phyloP scores from a whole-genome alignment of 2,888 invertebrate genomes.

The Aphrophora alni region DNA sequence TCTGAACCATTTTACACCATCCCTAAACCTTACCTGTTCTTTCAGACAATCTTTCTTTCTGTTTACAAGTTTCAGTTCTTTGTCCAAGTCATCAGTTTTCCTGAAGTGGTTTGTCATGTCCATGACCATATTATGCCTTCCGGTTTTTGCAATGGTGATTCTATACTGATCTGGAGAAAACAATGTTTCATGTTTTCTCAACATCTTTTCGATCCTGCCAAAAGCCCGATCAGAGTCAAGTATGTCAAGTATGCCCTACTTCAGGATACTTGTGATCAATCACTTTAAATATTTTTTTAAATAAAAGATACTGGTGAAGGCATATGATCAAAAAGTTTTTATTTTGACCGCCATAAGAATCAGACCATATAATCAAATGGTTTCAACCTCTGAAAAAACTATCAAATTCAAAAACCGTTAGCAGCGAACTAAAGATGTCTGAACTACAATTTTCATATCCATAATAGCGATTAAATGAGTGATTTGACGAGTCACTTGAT shows the following conservation, averaged over 20 bases:
- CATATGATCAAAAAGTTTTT: slow-evolving; percentile 40
- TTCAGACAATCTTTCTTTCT: slow-evolving; percentile 46
- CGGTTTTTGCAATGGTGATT: slow-evolving; percentile 47
- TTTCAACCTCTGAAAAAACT: slow-evolving; percentile 31
- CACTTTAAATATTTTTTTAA: slow-evolving; percentile 50
- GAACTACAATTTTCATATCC: too few species aligned
- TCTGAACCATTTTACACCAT: slow-evolving; percentile 50
- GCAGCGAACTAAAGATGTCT: slow-evolving; percentile 40
- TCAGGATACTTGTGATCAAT: slow-evolving; percentile 55
- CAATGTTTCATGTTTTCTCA: slow-evolving; percentile 51
- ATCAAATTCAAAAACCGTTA: slow-evolving; percentile 32
- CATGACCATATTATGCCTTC: slow-evolving; percentile 47
- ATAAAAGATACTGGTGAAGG: slow-evolving; percentile 41
- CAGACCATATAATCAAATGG: slow-evolving; percentile 49
- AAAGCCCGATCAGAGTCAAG: slow-evolving; percentile 54
- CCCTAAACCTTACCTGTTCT: slow-evolving; percentile 49
- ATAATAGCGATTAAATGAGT: too few species aligned
- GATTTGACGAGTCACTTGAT: too few species aligned
- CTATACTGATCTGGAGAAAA: slow-evolving; percentile 51
- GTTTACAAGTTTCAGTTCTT: slow-evolving; percentile 42
- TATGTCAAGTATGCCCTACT: slow-evolving; percentile 54
- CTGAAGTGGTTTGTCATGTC: slow-evolving; percentile 48
- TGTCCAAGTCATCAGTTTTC: slow-evolving; percentile 41
- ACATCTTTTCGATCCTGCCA: slow-evolving; percentile 52
- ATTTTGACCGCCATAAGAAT: slow-evolving; percentile 41